A percentile compares a stretch with the other conserved stretches of the same genome.
Evolutionary conservation across 2,113 vertebrate genomes (phyloP).

Genomic region (Lates calcarifer): DNA sequence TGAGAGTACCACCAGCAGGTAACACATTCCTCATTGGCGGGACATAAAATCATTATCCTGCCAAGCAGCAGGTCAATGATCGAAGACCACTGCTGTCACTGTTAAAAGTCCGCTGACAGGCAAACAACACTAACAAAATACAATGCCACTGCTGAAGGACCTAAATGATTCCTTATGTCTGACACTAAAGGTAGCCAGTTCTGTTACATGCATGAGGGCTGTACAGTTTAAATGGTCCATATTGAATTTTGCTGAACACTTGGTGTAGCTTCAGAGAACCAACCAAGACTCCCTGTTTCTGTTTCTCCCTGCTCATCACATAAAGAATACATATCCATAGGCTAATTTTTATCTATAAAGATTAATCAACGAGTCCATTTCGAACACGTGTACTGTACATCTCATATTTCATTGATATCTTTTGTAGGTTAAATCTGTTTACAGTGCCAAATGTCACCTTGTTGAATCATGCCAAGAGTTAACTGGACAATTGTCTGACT

Average conservation of each 20-base stretch:
- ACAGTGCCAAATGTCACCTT: not conserved
- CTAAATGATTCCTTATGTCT: constrained; percentile 5
- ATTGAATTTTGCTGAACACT: no score
- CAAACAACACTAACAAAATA: constrained; percentile 41
- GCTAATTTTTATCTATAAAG: not conserved
- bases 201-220: not conserved
- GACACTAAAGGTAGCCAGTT: not conserved
- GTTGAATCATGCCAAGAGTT: not conserved
- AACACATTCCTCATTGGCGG: constrained; percentile 44
- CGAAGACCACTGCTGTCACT: constrained; percentile 52
- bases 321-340: not conserved
- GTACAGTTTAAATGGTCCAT: not conserved
- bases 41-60: constrained; percentile 67
- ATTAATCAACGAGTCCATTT: not conserved
- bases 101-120: constrained; percentile 47
- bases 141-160: constrained; percentile 16
- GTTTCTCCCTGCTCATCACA: not conserved
- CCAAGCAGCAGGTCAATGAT: constrained; percentile 61
- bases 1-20: constrained; percentile 30
- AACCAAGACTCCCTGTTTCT: not conserved
- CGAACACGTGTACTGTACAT: not conserved
- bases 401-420: not conserved
- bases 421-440: not conserved
- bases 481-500: no score
- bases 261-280: no score